Base-by-base conservation (phyloP, 2,113 vertebrate species). In the Corythaeola cristata region DNA sequence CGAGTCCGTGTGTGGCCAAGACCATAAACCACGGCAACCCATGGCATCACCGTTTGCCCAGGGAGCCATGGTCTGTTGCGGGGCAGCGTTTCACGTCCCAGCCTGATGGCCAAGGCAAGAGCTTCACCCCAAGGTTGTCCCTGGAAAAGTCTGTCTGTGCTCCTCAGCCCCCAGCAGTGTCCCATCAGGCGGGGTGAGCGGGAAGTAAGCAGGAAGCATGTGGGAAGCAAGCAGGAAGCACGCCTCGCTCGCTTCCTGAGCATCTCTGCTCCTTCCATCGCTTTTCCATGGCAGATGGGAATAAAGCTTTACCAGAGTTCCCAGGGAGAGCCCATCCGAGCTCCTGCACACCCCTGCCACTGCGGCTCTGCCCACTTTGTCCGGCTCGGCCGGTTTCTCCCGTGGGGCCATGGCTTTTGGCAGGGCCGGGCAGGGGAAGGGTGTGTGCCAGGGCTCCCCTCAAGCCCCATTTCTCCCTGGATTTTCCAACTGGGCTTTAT, bases 151-250 rank as follows among this genome's bases (percentile, higher is more conserved):
- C 64, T 63, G 37, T 8, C 35, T 44, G 33, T 28, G 3, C 24
- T 80, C n/a, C 74, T 37, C 69, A 55, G 83, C 41, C 50, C 74
- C 15, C 0, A 0, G 28, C 6, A 0, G 19, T 7, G 35, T 32
- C 63, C 30, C 55, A 4, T 4, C 33, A 2, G 33, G 80, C 12
- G 9, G 50, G 58, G 23, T 5, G 33, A 75, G 55, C 2, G 9
- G 71, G 52, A 64, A 68, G 8, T 0, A 2, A 11, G 39, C 35
- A 37, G 80, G 63, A 77, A 66, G 5, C 6, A 3, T 1, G 32
- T 22, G 26, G 68, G 53, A 67, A 33, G 49, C 0, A 2, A 15
- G 35, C 66, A 87, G 85, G 88, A 85, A 88, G 28, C 45, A 45
- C 3, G 3, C 53, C 33, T 84, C 9, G 0, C 50, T 72, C 26